Percentiles rank a stretch among this genome's conserved stretches.
phyloP scores from a whole-genome alignment of 2,797 vertebrate species.

The Notolabrus celidotus region DNA sequence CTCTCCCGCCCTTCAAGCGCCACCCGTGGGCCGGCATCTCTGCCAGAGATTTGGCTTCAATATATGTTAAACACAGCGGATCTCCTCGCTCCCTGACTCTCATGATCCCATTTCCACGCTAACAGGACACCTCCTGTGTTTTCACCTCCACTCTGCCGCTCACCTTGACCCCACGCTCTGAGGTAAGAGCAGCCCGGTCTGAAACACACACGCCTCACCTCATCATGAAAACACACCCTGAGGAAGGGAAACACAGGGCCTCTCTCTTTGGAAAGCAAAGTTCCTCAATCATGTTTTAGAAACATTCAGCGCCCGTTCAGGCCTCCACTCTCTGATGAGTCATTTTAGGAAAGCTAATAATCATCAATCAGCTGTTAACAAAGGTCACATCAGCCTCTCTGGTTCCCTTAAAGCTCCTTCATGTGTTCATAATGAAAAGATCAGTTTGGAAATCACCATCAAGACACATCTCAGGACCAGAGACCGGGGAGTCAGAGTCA shows the following conservation, averaged over 20 bases:
- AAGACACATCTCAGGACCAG: neutral
- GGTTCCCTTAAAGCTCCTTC: constrained; percentile 3
- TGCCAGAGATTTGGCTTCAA: constrained; percentile 35
- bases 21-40: constrained; percentile 42
- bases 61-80: constrained; percentile 36
- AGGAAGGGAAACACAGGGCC: no score
- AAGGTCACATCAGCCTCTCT: neutral
- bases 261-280: no score
- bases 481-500: neutral
- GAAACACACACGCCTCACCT: neutral
- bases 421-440: constrained; percentile 32
- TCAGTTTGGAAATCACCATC: neutral
- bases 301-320: no score
- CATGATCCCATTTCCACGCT: neutral
- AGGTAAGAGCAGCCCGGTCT: neutral
- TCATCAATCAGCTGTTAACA: neutral
- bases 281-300: no score
- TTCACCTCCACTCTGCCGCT: neutral
- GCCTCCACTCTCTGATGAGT: constrained; percentile 4
- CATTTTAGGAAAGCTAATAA: constrained; percentile 2
- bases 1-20: constrained; percentile 65
- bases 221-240: no score
- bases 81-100: neutral
- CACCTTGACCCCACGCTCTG: neutral
- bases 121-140: constrained; percentile 29